These are phyloP conservation scores for Hoplodrina blanda DNA, from an alignment of 2,888 invertebrate genomes.

Conservation along the genomic window DNA sequence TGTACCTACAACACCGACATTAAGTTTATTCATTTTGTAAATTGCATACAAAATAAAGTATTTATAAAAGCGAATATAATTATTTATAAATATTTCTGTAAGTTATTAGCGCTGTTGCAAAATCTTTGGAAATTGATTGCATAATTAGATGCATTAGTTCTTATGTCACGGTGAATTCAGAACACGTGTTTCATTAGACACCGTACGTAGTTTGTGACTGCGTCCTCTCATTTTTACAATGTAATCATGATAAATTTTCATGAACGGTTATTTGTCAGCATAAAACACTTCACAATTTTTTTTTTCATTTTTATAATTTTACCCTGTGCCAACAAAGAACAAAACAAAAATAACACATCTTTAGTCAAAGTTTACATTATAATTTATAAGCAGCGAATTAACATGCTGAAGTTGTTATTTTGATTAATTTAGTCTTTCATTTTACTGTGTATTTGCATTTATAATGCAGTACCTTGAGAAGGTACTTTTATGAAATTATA, in stretches of 20 bases:
- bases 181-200: slow-evolving; percentile 62
- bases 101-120: slow-evolving; percentile 25
- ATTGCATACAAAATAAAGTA: not conserved
- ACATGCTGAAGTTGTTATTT: slow-evolving; percentile 51
- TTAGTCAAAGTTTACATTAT: slow-evolving; percentile 44
- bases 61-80: no score
- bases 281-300: slow-evolving; percentile 34
- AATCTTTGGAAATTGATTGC: slow-evolving; percentile 53
- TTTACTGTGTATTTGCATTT: slow-evolving; percentile 53
- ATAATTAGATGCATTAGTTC: slow-evolving; percentile 64
- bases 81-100: not conserved
- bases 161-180: slow-evolving; percentile 56
- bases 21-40: not conserved
- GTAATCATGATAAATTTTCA: slow-evolving; percentile 46
- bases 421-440: slow-evolving; percentile 49
- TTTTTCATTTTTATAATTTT: slow-evolving; percentile 13
- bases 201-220: slow-evolving; percentile 40
- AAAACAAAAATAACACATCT: slow-evolving; percentile 40
- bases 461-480: slow-evolving; percentile 44
- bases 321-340: slow-evolving; percentile 21
- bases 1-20: not conserved
- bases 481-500: slow-evolving; percentile 54
- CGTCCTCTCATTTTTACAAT: slow-evolving; percentile 37
- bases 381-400: slow-evolving; percentile 41
- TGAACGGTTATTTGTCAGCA: slow-evolving; percentile 39